A percentile compares a stretch with the other conserved stretches of the same genome.
These are phyloP conservation scores for Muscicapa adusta DNA, from an alignment of 2,113 vertebrate genomes.

Conservation along the genomic window DNA sequence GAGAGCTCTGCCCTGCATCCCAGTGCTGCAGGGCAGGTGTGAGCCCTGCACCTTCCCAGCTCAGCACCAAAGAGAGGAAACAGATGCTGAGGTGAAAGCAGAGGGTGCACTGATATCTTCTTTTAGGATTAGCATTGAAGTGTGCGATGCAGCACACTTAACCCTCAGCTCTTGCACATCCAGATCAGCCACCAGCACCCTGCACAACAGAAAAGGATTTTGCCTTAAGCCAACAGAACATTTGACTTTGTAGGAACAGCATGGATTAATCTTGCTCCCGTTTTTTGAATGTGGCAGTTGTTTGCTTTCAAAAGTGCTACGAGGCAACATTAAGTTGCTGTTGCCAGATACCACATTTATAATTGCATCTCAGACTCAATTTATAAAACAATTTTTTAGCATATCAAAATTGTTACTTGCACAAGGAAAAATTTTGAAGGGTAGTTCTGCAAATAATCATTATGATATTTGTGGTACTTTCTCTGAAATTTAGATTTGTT, in stretches of 20 bases:
- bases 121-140: slow-evolving; percentile 5
- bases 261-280: neutral
- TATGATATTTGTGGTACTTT: neutral
- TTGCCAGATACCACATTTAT: neutral
- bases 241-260: neutral
- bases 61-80: neutral
- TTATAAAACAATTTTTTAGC: neutral
- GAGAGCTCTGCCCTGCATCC: neutral
- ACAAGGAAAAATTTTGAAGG: neutral
- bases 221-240: neutral
- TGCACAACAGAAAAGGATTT: neutral
- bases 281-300: neutral
- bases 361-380: slow-evolving; percentile 26
- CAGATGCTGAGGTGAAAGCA: slow-evolving; percentile 6
- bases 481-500: neutral
- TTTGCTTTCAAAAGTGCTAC: slow-evolving; percentile 9
- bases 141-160: neutral
- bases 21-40: neutral
- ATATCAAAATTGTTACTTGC: neutral
- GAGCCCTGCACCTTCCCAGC: neutral
- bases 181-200: neutral
- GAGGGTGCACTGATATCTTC: neutral
- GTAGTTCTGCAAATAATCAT: neutral
- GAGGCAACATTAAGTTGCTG: neutral
- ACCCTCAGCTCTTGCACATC: neutral